Base-by-base conservation (phyloP, 1,140 invertebrate species). In the Zaprionus capensis region DNA sequence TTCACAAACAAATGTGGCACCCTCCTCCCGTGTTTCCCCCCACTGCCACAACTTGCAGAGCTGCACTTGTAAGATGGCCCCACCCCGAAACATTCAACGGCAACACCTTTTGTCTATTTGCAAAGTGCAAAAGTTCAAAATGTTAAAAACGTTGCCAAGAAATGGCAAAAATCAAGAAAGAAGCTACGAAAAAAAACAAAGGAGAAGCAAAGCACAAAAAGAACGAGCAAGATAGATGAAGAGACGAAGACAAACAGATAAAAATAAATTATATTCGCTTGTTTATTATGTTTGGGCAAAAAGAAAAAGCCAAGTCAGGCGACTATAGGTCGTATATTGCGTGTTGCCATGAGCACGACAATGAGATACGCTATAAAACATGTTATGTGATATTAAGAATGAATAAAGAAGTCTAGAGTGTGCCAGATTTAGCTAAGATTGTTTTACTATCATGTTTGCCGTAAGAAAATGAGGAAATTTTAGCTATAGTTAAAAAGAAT, bases 61-160 rank as follows among this genome's bases (percentile, higher is more conserved):
- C 44, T 24, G 44, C 36, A 44, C 41, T n/a, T 5, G 3, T 70
- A 41, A 24, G 11, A 14, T 2, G 38, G 51, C 41, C 38, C 56
- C 66, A 46, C 75, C 66, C 66, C n/a, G 62, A 61, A 75, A 24
- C 6, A 22, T 5, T 7, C n/a, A 82, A 51, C 59, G 53, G 69
- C 64, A 81, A 79, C 76, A 73, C 49, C 69, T 73, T 84, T 70
- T 81, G 62, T 80, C 70, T 83, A 71, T 71, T 80, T 78, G 77
- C 79, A 76, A 74, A 85, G 82, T 81, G 82, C 76, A 86, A 86
- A 86, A 85, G 83, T 86, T 86, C 72, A 86, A 72, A 78, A 77
- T 76, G 70, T 71, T 77, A 69, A 80, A 82, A 78, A 74, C 64
- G 80, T 67, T 81, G 71, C 79, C 73, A 76, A 77, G 51, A 76